Evolutionary conservation across 2,888 invertebrate species (phyloP).

Genomic region (Dicyrtoma fusca): DNA sequence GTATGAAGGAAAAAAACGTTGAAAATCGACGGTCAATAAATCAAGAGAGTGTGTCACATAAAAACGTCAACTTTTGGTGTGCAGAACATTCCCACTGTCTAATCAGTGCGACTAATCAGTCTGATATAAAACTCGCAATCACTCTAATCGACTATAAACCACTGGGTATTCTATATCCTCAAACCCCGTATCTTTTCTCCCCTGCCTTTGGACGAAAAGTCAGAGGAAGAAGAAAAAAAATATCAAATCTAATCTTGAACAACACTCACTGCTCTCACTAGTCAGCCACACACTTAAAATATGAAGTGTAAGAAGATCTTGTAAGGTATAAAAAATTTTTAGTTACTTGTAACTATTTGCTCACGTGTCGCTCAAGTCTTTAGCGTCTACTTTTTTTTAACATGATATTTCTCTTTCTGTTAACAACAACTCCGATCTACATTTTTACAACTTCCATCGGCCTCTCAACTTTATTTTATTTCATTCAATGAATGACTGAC

Average conservation of each 20-base stretch:
- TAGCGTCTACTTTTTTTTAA: not conserved
- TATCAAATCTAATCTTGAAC: not conserved
- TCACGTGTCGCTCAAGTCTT: constrained; percentile 8
- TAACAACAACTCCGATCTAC: not conserved
- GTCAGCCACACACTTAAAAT: constrained; percentile 21
- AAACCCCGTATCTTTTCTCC: constrained; percentile 1
- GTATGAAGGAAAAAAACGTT: too few species aligned
- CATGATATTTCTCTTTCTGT: not conserved
- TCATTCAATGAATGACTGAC: too few species aligned
- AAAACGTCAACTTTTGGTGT: constrained; percentile 34
- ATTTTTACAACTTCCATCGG: constrained; percentile 15
- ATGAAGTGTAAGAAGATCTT: constrained; percentile 25
- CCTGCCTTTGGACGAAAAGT: not conserved
- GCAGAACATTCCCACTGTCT: constrained; percentile 29
- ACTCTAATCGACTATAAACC: constrained; percentile 33
- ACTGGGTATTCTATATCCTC: constrained; percentile 28
- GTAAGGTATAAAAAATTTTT: constrained; percentile 5
- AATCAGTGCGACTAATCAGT: constrained; percentile 35
- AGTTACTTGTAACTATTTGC: constrained; percentile 2
- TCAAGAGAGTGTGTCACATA: constrained; percentile 34
- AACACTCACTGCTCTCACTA: too few species aligned
- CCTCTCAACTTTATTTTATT: too few species aligned
- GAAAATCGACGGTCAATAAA: constrained; percentile 28
- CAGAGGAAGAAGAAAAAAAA: too few species aligned
- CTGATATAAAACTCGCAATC: constrained; percentile 34